phyloP scores from a whole-genome alignment of 1,140 invertebrate species.

The Elymnias hypermnestra region DNA sequence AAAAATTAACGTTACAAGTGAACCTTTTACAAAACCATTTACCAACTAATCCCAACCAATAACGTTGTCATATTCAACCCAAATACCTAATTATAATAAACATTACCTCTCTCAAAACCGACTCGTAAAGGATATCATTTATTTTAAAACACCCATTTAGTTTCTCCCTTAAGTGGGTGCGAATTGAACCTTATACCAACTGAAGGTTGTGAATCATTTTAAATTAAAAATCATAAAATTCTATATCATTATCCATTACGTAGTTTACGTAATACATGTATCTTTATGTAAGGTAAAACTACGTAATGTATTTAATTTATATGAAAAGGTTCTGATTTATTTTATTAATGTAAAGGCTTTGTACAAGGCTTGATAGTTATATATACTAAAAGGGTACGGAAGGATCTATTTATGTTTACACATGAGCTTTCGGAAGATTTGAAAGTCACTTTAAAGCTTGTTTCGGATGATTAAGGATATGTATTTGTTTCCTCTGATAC shows the following conservation, averaged over 20 bases:
- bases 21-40: too few species aligned
- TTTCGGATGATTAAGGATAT: background rate
- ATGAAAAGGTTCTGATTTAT: background rate
- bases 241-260: background rate
- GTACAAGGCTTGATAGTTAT: background rate
- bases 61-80: background rate
- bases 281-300: background rate
- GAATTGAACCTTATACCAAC: background rate
- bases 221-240: background rate
- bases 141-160: slow-evolving; percentile 5
- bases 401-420: background rate
- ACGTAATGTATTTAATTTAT: background rate
- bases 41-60: background rate
- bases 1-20: too few species aligned
- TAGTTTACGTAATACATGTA: background rate
- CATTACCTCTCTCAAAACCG: background rate
- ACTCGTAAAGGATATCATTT: background rate
- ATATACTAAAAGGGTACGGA: background rate
- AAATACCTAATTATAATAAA: slow-evolving; percentile 5
- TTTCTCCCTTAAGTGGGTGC: slow-evolving; percentile 3
- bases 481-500: background rate
- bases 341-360: background rate
- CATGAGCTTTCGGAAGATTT: background rate
- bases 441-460: background rate
- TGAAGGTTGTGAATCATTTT: too few species aligned